Percentiles rank a stretch among this genome's conserved stretches.
Evolutionary conservation across 2,113 vertebrate genomes (phyloP).

Genomic region (Sminthopsis crassicaudata): DNA sequence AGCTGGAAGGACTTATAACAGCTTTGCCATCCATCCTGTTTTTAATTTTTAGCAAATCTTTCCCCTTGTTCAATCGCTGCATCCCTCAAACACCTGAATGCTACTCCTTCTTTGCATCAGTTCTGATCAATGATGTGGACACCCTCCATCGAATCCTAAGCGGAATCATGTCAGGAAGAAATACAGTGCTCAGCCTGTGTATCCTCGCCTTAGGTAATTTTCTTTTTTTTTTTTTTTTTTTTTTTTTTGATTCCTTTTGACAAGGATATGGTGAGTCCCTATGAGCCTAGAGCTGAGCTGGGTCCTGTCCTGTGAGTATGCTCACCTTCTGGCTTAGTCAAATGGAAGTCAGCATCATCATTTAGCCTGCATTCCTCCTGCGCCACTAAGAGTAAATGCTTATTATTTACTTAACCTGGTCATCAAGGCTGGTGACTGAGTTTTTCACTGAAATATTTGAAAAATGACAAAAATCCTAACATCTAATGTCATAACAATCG

Average conservation of each 20-base stretch:
- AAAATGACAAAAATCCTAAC: slow-evolving; percentile 19
- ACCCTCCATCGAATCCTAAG: slow-evolving; percentile 84
- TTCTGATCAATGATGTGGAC: slow-evolving; percentile 85
- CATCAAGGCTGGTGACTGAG: neutral
- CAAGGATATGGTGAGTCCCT: neutral
- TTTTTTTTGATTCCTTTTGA: neutral
- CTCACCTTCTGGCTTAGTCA: slow-evolving; percentile 1
- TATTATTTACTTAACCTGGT: neutral
- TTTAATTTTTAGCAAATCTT: slow-evolving; percentile 83
- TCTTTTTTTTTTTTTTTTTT: neutral
- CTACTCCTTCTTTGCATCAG: slow-evolving; percentile 83
- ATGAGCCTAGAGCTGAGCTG: neutral
- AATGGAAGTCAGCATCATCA: neutral
- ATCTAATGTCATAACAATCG: neutral
- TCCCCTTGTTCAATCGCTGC: slow-evolving; percentile 87
- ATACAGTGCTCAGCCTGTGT: slow-evolving; percentile 84
- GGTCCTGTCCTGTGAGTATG: neutral
- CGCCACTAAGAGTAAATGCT: neutral
- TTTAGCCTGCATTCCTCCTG: slow-evolving; percentile 10
- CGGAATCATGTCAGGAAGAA: slow-evolving; percentile 86
- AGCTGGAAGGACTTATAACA: slow-evolving; percentile 25
- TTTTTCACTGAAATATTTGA: slow-evolving; percentile 15
- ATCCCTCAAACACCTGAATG: slow-evolving; percentile 86
- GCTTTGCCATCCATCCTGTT: slow-evolving; percentile 3
- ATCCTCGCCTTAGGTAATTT: slow-evolving; percentile 85